Evolutionary conservation across 2,888 invertebrate genomes (phyloP), one percentile per base, ranked within the genome.

Genomic region (Sphinx pinastri): DNA sequence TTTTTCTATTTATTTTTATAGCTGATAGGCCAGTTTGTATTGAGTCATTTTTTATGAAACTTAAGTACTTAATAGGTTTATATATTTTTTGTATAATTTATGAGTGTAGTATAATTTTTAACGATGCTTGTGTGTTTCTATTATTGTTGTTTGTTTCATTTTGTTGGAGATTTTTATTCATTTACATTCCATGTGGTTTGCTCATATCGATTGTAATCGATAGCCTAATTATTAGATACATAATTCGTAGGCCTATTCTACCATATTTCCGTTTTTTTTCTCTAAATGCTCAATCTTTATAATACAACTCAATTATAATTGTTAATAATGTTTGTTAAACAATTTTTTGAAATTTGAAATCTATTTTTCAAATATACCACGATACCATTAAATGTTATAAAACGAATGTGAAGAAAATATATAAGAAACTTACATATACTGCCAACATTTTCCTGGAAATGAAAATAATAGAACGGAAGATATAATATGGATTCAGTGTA

Each of bases 1-100:
- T 82, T 74, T 90, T 90, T 89, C 88, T 93, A 93, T 93, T 93
- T 93, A 93, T 93, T 93, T 84, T 74, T 60, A 79, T 91, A 92
- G 89, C 80, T 82, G 71, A 76, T 88, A 93, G 91, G 91, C 91
- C 92, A 91, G 92, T 92, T 91, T 84, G 76, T 88, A 88, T 88
- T 92, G 89, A 93, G 93, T 93, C 93, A 93, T 89, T 88, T 85
- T 85, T 80, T 79, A 66, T 49, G 63, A 67, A 67, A 55, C 55
- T 63, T 63, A 49, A 63, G 63, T 69, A 69, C 54, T 63, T 69
- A 63, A 69, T 47, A 67, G 47, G 57, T 70, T 58, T 70, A 66
- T 38, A 49, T 54, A 19, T 69, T 69, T 38, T 58, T 70, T 70
- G 63, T 70, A 60, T 70, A 57, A 45, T 57, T 67, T 70, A 67